Conservation (phyloP, 2,113 vertebrate species). For the Thymallus thymallus region DNA sequence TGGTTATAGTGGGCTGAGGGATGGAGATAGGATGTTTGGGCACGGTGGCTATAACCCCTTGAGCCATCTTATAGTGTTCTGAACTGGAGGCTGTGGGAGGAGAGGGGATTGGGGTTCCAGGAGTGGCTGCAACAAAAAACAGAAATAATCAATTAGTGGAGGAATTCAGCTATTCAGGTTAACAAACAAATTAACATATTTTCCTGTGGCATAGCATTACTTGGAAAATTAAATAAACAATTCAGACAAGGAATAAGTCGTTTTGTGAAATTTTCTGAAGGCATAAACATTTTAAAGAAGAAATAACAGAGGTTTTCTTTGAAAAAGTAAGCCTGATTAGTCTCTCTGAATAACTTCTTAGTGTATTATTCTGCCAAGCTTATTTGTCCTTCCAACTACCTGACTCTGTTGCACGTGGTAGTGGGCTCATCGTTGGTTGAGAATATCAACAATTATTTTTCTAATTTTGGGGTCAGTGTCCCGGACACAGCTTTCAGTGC, state of each 20-base stretch:
- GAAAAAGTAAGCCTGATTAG: constrained; percentile 74
- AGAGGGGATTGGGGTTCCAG: constrained; percentile 95
- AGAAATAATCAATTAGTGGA: constrained; percentile 31
- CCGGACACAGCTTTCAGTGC: too few relatives aligned
- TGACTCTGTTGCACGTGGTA: constrained; percentile 21
- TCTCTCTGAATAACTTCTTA: constrained; percentile 53
- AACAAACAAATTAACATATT: constrained; percentile 30
- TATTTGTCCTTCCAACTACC: constrained; percentile 56
- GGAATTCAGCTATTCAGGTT: neutral
- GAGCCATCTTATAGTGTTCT: constrained; percentile 94
- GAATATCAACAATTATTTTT: neutral
- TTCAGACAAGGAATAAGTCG: constrained; percentile 57
- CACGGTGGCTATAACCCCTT: constrained; percentile 87
- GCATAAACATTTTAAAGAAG: constrained; percentile 66
- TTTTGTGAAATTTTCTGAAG: constrained; percentile 67
- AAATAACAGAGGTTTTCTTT: constrained; percentile 71
- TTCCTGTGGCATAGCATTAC: constrained; percentile 21
- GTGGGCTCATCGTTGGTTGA: constrained; percentile 3
- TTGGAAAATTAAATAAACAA: too few relatives aligned
- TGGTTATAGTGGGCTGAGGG: constrained; percentile 90
- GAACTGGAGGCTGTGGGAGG: constrained; percentile 89
- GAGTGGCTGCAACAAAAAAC: constrained; percentile 83
- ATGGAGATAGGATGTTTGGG: constrained; percentile 90
- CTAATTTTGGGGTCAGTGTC: too few relatives aligned
- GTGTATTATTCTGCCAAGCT: constrained; percentile 66